Evolutionary conservation across 2,888 invertebrate species (phyloP).

Genomic region (Busseola fusca): DNA sequence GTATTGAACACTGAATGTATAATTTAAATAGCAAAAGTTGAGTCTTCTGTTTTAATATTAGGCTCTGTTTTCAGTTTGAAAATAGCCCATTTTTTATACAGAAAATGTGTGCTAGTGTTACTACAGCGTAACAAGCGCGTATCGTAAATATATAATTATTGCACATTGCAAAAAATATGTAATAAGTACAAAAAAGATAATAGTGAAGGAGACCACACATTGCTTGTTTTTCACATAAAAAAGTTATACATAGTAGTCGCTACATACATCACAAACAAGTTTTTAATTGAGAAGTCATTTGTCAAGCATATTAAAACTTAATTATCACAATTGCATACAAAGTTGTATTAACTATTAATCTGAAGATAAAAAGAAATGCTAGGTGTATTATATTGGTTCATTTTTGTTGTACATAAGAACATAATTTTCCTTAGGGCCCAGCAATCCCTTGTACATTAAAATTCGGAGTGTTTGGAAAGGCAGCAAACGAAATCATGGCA

Average conservation of each 20-base stretch:
- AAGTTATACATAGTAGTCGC: neutral
- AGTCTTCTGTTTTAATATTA: neutral
- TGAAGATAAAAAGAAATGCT: neutral
- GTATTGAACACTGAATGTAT: slow-evolving; percentile 34
- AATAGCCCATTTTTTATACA: neutral
- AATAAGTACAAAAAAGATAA: slow-evolving; percentile 16
- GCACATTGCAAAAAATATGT: slow-evolving; percentile 30
- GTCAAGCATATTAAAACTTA: slow-evolving; percentile 13
- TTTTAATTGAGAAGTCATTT: slow-evolving; percentile 19
- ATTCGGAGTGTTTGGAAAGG: neutral
- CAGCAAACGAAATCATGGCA: too few relatives aligned
- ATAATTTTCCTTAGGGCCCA: neutral
- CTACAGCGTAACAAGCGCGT: slow-evolving; percentile 41
- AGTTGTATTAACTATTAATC: slow-evolving; percentile 9
- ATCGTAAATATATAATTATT: slow-evolving; percentile 17
- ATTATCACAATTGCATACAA: slow-evolving; percentile 24
- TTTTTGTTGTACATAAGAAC: slow-evolving; percentile 8
- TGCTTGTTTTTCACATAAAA: neutral
- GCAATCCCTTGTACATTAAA: neutral
- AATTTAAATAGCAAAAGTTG: neutral
- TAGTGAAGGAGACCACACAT: slow-evolving; percentile 7
- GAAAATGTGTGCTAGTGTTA: slow-evolving; percentile 20
- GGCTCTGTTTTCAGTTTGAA: slow-evolving; percentile 9
- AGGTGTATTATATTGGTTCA: neutral
- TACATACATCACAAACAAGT: slow-evolving; percentile 12